Percentiles rank a stretch among this genome's conserved stretches.
Conservation (phyloP, 2,113 vertebrate species). For the Stegostoma tigrinum region DNA sequence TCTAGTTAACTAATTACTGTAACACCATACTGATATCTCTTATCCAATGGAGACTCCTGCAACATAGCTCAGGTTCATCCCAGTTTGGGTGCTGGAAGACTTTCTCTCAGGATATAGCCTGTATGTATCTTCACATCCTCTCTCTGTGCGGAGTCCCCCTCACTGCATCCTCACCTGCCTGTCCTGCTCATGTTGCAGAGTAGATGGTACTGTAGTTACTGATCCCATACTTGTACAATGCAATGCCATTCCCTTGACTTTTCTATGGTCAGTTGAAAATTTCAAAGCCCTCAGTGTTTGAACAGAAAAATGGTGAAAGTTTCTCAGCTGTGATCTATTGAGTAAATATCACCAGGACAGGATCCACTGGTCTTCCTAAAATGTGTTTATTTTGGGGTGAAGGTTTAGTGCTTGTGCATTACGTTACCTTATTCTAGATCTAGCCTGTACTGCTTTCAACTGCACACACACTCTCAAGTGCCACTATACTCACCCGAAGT, state of each 20-base stretch:
- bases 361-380: not conserved
- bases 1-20: not conserved
- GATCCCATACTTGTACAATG: not conserved
- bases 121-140: not conserved
- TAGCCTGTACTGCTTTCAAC: not conserved
- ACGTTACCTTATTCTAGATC: not conserved
- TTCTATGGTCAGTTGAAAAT: not conserved
- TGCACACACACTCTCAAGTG: not conserved
- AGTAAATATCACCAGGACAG: not conserved
- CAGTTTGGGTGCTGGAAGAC: not conserved
- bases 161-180: not conserved
- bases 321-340: not conserved
- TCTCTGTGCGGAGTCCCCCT: not conserved
- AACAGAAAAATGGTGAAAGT: not conserved
- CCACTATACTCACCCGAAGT: not conserved
- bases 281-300: not conserved
- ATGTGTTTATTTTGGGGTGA: not conserved
- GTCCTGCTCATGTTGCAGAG: not conserved
- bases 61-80: not conserved
- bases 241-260: not conserved
- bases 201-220: not conserved
- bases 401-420: not conserved
- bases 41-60: not conserved
- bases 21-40: not conserved
- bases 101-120: not conserved